These are phyloP conservation scores for Seriola rivoliana DNA, from an alignment of 2,113 vertebrate genomes.

Conservation along the genomic window DNA sequence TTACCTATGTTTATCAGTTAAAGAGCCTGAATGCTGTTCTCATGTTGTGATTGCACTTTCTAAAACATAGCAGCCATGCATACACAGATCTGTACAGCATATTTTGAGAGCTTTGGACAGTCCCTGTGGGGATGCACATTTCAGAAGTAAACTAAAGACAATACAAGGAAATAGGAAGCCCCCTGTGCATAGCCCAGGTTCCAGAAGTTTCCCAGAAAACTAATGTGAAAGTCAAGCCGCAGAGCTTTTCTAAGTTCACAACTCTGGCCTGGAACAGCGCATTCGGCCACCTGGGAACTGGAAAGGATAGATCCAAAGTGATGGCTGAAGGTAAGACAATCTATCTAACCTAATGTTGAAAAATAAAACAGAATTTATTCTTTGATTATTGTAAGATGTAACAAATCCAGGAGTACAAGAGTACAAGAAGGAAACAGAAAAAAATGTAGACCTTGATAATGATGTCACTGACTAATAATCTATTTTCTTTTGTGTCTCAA, in stretches of 20 bases:
- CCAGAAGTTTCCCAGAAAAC: constrained; percentile 67
- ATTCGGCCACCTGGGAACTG: constrained; percentile 27
- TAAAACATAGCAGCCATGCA: background rate
- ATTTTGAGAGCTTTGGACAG: background rate
- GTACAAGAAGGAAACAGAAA: background rate
- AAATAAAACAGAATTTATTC: background rate
- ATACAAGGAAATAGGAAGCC: constrained; percentile 82
- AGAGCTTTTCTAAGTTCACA: constrained; percentile 18
- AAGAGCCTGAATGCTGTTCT: background rate
- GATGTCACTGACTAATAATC: constrained; percentile 7
- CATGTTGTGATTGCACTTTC: background rate
- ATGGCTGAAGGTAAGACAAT: constrained; percentile 80
- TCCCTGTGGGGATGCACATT: constrained; percentile 39
- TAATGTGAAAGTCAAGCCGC: constrained; percentile 10
- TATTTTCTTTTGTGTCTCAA: constrained; percentile 14
- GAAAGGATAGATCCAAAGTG: constrained; percentile 28
- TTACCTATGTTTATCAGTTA: background rate
- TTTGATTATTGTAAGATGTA: background rate
- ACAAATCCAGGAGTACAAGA: background rate
- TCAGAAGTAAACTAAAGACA: constrained; percentile 65
- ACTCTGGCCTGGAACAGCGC: constrained; percentile 18
- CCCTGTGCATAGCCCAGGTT: constrained; percentile 38
- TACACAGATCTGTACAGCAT: background rate
- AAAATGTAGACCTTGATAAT: background rate
- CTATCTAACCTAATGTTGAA: background rate